These are phyloP conservation scores for Blera fallax DNA, from an alignment of 2,888 invertebrate species.

Conservation along the genomic window DNA sequence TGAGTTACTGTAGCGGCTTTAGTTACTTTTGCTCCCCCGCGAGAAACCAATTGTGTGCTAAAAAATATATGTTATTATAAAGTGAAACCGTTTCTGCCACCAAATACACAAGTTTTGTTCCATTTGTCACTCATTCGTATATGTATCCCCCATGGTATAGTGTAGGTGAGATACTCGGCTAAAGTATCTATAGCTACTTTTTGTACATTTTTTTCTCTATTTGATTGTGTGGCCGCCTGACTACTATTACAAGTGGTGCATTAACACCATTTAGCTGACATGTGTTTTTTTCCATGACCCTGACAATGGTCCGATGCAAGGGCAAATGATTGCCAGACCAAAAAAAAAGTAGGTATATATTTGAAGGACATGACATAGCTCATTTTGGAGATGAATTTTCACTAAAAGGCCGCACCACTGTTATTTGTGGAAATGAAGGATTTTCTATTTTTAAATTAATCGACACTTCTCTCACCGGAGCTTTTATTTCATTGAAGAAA, in stretches of 20 bases:
- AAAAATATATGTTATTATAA: conserved; percentile 8
- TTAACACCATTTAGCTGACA: conserved; percentile 42
- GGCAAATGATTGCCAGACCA: conserved; percentile 20
- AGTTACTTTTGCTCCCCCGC: conserved; percentile 28
- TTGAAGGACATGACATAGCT: background rate
- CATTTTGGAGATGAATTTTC: background rate
- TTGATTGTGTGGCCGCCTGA: conserved; percentile 31
- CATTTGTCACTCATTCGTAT: background rate
- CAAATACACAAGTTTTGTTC: background rate
- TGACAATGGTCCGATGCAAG: conserved; percentile 53
- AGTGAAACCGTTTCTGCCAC: background rate
- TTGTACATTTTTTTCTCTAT: background rate
- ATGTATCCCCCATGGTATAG: background rate
- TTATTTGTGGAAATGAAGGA: background rate
- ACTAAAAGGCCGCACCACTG: background rate
- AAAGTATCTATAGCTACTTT: conserved; percentile 5
- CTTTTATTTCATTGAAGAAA: conserved; percentile 55
- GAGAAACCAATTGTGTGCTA: conserved; percentile 11
- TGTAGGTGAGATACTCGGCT: conserved; percentile 34
- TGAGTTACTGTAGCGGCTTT: conserved; percentile 16
- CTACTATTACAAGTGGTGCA: conserved; percentile 44
- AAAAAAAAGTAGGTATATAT: too few relatives aligned
- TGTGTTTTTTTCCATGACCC: conserved; percentile 59
- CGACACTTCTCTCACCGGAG: background rate
- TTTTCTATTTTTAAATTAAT: conserved; percentile 44